A percentile compares a stretch with the other conserved stretches of the same genome.
phyloP scores from a whole-genome alignment of 1,140 invertebrate genomes.

The Atta cephalotes region DNA sequence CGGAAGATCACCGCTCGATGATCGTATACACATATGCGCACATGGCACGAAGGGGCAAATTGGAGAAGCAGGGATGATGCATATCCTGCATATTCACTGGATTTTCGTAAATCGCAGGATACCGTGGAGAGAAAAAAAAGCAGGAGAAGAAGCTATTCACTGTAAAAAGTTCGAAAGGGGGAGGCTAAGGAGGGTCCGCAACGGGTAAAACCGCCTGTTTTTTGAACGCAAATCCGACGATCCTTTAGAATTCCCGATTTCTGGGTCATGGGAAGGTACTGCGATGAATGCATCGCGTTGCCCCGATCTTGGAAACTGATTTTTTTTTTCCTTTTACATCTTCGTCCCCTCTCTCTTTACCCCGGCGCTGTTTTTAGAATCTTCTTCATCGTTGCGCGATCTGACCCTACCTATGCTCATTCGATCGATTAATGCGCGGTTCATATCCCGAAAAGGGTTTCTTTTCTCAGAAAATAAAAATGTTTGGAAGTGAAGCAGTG shows the following conservation, averaged over 20 bases:
- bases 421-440: conserved; percentile 73
- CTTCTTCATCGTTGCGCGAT: conserved; percentile 57
- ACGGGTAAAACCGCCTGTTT: conserved; percentile 84
- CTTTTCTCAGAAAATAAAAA: conserved; percentile 39
- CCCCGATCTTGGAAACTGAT: conserved; percentile 85
- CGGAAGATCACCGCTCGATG: conserved; percentile 71
- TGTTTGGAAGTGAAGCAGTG: conserved; percentile 31
- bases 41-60: conserved; percentile 63
- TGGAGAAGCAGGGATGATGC: conserved; percentile 75
- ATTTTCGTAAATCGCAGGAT: conserved; percentile 81
- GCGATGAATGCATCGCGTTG: conserved; percentile 73
- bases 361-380: conserved; percentile 35
- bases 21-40: conserved; percentile 37
- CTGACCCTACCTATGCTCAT: conserved; percentile 44
- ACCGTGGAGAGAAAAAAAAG: conserved; percentile 75
- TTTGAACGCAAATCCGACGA: conserved; percentile 79
- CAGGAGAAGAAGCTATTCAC: conserved; percentile 72
- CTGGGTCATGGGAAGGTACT: conserved; percentile 85
- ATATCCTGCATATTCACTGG: conserved; percentile 86
- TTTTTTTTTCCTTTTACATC: conserved; percentile 78
- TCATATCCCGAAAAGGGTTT: conserved; percentile 76
- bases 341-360: conserved; percentile 68
- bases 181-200: conserved; percentile 75
- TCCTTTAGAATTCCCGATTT: conserved; percentile 84
- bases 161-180: conserved; percentile 61